A percentile compares a stretch with the other conserved stretches of the same genome.
Conservation (phyloP, 2,888 invertebrate genomes). For the Macrostomum cliftonense region DNA sequence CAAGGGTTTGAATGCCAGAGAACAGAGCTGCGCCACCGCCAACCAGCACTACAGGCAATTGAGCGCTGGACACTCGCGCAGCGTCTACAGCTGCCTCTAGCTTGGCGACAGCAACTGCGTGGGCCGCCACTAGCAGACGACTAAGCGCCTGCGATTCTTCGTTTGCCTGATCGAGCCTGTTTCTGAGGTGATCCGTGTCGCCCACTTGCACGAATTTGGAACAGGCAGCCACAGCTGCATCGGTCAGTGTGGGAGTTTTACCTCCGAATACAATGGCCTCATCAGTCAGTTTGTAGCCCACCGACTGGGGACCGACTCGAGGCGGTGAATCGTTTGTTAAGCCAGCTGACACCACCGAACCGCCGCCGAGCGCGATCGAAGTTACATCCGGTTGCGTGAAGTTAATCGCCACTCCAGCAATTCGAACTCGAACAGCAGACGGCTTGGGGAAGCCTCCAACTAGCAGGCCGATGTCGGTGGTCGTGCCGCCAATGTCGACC, state of each 20-base stretch:
- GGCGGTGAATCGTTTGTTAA: conserved; percentile 1
- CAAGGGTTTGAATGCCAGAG: background rate
- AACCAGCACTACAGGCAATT: background rate
- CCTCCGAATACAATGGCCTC: conserved; percentile 22
- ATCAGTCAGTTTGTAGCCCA: conserved; percentile 21
- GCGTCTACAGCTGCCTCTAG: background rate
- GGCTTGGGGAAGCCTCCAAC: conserved; percentile 24
- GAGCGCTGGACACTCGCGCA: conserved; percentile 8
- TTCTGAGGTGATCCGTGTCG: conserved; percentile 17
- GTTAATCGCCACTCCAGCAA: conserved; percentile 26
- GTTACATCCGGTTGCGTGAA: conserved; percentile 30
- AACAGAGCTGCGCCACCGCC: conserved; percentile 4
- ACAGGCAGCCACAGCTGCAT: conserved; percentile 25
- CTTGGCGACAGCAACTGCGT: background rate
- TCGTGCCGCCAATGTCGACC: conserved; percentile 31
- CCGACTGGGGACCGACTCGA: conserved; percentile 25
- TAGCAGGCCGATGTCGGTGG: conserved; percentile 27
- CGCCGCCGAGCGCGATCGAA: conserved; percentile 31
- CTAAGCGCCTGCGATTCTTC: conserved; percentile 14
- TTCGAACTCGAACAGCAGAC: conserved; percentile 19
- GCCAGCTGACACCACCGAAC: conserved; percentile 20
- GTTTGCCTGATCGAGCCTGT: conserved; percentile 19
- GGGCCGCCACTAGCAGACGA: background rate
- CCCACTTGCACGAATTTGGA: conserved; percentile 12
- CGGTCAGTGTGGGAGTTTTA: conserved; percentile 22